Conservation (phyloP, 2,888 invertebrate genomes). For the Pseudococcus longispinus region DNA sequence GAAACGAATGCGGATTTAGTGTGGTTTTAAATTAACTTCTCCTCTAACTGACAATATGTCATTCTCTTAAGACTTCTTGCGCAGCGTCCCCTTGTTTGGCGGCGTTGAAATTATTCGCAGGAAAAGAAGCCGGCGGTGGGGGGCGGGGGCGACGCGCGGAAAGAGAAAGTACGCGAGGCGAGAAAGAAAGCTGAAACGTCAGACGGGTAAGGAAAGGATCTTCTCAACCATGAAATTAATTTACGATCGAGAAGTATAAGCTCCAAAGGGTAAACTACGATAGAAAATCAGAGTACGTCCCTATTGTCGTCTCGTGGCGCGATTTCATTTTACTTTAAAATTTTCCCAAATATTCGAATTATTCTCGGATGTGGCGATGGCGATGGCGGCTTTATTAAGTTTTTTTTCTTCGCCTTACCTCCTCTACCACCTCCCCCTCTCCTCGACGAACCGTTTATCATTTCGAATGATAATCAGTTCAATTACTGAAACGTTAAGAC, state of each 20-base stretch:
- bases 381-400: slow-evolving; percentile 36
- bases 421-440: neutral
- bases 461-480: slow-evolving; percentile 42
- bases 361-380: neutral
- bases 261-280: slow-evolving; percentile 41
- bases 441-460: slow-evolving; percentile 6
- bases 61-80: slow-evolving; percentile 39
- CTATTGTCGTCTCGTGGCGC: slow-evolving; percentile 37
- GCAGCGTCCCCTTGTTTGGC: slow-evolving; percentile 33
- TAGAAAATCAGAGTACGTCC: slow-evolving; percentile 43
- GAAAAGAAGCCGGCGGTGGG: slow-evolving; percentile 27
- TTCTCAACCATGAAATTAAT: slow-evolving; percentile 45
- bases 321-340: slow-evolving; percentile 46
- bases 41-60: slow-evolving; percentile 52
- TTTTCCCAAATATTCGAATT: slow-evolving; percentile 42
- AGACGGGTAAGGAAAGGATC: slow-evolving; percentile 42
- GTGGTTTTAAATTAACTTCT: slow-evolving; percentile 50
- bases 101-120: slow-evolving; percentile 35
- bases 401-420: neutral
- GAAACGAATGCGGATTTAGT: slow-evolving; percentile 41
- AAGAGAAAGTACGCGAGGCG: slow-evolving; percentile 4
- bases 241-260: slow-evolving; percentile 45
- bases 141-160: neutral
- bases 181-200: slow-evolving; percentile 41
- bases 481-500: slow-evolving; percentile 40